These are phyloP conservation scores for Ceratina australensis DNA, from an alignment of 1,140 invertebrate species.

Conservation along the genomic window DNA sequence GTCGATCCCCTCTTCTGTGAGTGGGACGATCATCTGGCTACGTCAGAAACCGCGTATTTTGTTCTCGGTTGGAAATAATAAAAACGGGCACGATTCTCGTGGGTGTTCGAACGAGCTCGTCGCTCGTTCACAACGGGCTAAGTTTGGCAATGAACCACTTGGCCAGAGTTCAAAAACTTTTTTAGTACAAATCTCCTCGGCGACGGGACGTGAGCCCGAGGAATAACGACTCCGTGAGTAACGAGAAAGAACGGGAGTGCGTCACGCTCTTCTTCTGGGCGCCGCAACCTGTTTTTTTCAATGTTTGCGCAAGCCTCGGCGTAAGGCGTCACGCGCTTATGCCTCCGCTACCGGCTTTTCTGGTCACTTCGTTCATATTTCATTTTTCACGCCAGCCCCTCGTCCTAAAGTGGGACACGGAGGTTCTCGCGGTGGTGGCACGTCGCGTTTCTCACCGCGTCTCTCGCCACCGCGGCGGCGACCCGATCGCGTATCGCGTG, in stretches of 20 bases:
- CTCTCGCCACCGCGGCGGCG: too few relatives aligned
- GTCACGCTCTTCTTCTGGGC: slow-evolving; percentile 39
- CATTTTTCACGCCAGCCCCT: slow-evolving; percentile 27
- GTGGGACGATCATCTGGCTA: background rate
- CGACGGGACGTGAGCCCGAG: background rate
- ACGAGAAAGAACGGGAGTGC: slow-evolving; percentile 27
- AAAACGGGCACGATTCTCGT: background rate
- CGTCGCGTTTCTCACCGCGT: background rate
- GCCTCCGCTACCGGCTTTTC: slow-evolving; percentile 33
- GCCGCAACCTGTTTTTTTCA: slow-evolving; percentile 52
- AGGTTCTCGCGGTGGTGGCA: slow-evolving; percentile 6
- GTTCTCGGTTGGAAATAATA: background rate
- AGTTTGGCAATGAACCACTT: slow-evolving; percentile 43
- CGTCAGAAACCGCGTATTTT: background rate
- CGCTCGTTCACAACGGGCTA: background rate
- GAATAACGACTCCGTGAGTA: slow-evolving; percentile 18
- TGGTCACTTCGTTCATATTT: slow-evolving; percentile 39
- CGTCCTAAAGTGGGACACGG: slow-evolving; percentile 41
- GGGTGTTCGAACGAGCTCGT: background rate
- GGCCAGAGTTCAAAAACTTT: slow-evolving; percentile 44
- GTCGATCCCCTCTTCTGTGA: background rate
- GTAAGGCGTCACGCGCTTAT: slow-evolving; percentile 30
- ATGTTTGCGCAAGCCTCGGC: slow-evolving; percentile 26
- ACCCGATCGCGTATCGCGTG: background rate
- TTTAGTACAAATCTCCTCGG: background rate